phyloP scores from a whole-genome alignment of 2,797 vertebrate genomes.

The Myioborus miniatus region DNA sequence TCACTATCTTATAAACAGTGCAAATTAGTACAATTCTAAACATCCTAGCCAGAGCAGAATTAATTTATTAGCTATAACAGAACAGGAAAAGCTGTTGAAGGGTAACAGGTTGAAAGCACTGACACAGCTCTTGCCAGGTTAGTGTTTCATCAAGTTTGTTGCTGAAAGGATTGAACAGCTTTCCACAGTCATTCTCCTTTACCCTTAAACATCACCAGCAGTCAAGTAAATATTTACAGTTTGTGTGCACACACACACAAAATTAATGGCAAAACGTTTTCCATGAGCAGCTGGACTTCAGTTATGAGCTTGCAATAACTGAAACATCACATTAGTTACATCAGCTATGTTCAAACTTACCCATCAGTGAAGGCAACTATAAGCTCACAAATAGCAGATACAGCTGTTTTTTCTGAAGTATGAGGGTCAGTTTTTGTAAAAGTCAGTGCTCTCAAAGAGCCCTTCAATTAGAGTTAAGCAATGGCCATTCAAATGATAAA shows the following conservation, averaged over 20 bases:
- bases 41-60: conserved; percentile 48
- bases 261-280: conserved; percentile 47
- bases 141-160: not conserved
- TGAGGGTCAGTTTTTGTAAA: not conserved
- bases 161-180: conserved; percentile 1
- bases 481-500: conserved; percentile 35
- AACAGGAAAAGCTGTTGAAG: conserved; percentile 33
- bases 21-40: conserved; percentile 62
- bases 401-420: not conserved
- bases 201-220: not conserved
- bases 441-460: conserved; percentile 38
- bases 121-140: not conserved
- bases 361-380: conserved; percentile 49
- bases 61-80: conserved; percentile 26
- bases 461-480: conserved; percentile 32
- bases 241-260: conserved; percentile 33
- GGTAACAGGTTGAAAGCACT: not conserved
- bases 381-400: conserved; percentile 38
- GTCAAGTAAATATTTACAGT: conserved; percentile 57
- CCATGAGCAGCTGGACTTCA: conserved; percentile 47
- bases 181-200: not conserved
- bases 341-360: not conserved
- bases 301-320: conserved; percentile 9
- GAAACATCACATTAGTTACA: conserved; percentile 37
- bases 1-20: conserved; percentile 60